Conservation (phyloP, 2,113 vertebrate species). For the Ploceus nigricollis region DNA sequence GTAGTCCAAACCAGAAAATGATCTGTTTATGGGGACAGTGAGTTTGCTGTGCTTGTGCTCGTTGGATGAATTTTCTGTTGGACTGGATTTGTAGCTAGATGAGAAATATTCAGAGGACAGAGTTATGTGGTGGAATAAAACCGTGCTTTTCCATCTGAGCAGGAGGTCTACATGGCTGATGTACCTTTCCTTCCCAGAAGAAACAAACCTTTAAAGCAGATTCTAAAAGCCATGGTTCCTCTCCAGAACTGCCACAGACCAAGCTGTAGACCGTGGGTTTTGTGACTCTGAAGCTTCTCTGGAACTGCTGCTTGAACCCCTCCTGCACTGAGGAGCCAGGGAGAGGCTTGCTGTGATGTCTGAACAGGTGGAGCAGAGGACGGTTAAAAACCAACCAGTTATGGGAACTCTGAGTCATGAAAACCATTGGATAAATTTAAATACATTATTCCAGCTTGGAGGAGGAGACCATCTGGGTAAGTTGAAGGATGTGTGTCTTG, state of each 20-base stretch:
- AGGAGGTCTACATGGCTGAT: neutral
- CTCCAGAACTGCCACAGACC: neutral
- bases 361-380: constrained; percentile 43
- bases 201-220: neutral
- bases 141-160: neutral
- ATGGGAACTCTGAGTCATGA: constrained; percentile 39
- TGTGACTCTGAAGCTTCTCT: neutral
- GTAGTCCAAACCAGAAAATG: neutral
- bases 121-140: neutral
- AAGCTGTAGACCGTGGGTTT: neutral
- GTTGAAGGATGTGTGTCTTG: neutral
- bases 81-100: neutral
- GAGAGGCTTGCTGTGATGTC: neutral
- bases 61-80: neutral
- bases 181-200: neutral
- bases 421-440: constrained; percentile 46
- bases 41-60: neutral
- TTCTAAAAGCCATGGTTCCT: neutral
- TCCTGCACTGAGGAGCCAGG: neutral
- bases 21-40: neutral
- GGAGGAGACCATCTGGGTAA: constrained; percentile 51
- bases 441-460: constrained; percentile 45
- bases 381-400: neutral
- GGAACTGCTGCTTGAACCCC: neutral
- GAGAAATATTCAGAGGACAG: neutral